Evolutionary conservation across 2,797 vertebrate species (phyloP).

Genomic region (Cryptoprocta ferox): DNA sequence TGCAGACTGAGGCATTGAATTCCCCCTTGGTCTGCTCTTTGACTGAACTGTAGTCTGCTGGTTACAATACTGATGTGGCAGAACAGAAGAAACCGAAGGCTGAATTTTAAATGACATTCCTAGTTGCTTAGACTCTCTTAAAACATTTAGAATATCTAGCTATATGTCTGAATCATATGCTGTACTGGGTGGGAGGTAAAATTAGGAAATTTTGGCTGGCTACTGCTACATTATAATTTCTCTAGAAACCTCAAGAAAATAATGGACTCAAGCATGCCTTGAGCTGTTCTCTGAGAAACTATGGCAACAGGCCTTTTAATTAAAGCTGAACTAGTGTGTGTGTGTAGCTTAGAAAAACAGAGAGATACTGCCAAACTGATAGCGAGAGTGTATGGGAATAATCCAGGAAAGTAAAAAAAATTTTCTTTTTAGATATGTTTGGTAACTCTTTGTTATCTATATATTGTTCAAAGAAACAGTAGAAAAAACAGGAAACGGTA

Average conservation of each 20-base stretch:
- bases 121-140: not conserved
- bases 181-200: conserved; percentile 39
- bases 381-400: conserved; percentile 8
- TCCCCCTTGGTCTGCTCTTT: not conserved
- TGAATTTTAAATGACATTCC: conserved; percentile 43
- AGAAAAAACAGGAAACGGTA: not conserved
- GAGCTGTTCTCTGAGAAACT: conserved; percentile 78
- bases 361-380: conserved; percentile 67
- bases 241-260: conserved; percentile 69
- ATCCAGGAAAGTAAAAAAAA: conserved; percentile 44
- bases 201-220: conserved; percentile 45
- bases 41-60: not conserved
- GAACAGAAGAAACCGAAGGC: not conserved
- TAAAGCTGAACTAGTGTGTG: conserved; percentile 73
- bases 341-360: conserved; percentile 67
- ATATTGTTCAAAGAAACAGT: not conserved
- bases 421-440: not conserved
- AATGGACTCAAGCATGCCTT: conserved; percentile 63
- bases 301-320: conserved; percentile 79
- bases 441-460: conserved; percentile 38
- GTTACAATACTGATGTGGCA: not conserved
- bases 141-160: conserved; percentile 33
- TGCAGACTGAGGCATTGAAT: not conserved
- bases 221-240: conserved; percentile 50
- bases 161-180: not conserved